Conservation (phyloP, 2,888 invertebrate species). For the Fragum sueziense region DNA sequence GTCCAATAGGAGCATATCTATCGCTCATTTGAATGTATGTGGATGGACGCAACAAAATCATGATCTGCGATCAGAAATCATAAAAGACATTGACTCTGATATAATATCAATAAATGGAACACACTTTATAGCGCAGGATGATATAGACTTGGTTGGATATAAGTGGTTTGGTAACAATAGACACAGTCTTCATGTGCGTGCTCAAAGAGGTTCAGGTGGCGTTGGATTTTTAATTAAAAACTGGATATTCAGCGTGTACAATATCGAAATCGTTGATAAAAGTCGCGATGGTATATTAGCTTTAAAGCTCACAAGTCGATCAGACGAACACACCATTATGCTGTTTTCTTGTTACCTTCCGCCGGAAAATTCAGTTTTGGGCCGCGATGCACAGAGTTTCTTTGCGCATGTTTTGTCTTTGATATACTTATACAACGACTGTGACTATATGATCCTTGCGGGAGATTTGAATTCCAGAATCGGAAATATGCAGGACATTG, state of each 20-base stretch:
- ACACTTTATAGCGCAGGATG: background rate
- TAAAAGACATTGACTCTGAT: background rate
- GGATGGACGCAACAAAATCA: background rate
- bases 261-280: background rate
- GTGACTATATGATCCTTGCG: background rate
- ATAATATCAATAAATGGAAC: background rate
- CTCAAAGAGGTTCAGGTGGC: constrained; percentile 1
- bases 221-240: constrained; percentile 5
- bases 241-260: background rate
- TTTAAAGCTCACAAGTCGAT: background rate
- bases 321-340: background rate
- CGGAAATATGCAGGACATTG: background rate
- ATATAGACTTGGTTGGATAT: constrained; percentile 3
- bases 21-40: too few species aligned
- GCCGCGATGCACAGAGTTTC: background rate
- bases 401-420: background rate
- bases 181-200: background rate
- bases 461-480: constrained; percentile 3
- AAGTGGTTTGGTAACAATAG: constrained; percentile 7
- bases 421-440: background rate
- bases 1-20: background rate
- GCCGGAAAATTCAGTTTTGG: background rate
- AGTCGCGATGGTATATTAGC: constrained; percentile 4
- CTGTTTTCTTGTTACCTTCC: background rate
- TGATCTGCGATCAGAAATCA: background rate